Evolutionary conservation across 2,888 invertebrate species (phyloP).

Genomic region (Callyntrura guangdongensis): DNA sequence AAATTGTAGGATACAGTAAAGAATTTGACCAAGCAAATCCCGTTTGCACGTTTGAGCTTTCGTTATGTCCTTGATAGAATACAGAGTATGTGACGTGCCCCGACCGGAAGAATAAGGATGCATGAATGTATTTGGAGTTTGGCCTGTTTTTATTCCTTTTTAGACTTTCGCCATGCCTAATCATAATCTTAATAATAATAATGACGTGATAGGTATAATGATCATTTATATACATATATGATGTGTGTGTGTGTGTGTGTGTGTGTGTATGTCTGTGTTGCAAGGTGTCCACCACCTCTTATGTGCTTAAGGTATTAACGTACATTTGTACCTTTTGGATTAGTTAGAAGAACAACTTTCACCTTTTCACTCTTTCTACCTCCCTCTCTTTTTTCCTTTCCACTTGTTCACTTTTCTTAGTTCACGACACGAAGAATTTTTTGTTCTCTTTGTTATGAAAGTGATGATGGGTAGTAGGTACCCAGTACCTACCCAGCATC

Average conservation of each 20-base stretch:
- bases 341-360: constrained; percentile 63
- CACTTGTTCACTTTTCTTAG: constrained; percentile 58
- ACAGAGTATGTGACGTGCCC: constrained; percentile 66
- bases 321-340: constrained; percentile 69
- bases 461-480: constrained; percentile 14
- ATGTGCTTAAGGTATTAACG: constrained; percentile 71
- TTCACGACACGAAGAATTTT: constrained; percentile 25
- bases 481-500: no score
- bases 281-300: no score
- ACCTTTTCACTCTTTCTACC: constrained; percentile 68
- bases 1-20: constrained; percentile 46
- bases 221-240: constrained; percentile 46
- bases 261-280: no score
- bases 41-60: constrained; percentile 82
- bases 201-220: constrained; percentile 29
- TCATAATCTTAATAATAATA: constrained; percentile 57
- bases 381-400: constrained; percentile 52
- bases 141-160: constrained; percentile 20
- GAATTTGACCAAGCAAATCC: constrained; percentile 69
- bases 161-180: constrained; percentile 40
- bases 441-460: constrained; percentile 11
- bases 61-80: constrained; percentile 73
- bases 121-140: constrained; percentile 38
- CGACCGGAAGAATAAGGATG: not conserved
- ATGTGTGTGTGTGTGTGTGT: no score